These are phyloP conservation scores for Azorinus chamasolen DNA, from an alignment of 2,888 invertebrate genomes.

Conservation along the genomic window DNA sequence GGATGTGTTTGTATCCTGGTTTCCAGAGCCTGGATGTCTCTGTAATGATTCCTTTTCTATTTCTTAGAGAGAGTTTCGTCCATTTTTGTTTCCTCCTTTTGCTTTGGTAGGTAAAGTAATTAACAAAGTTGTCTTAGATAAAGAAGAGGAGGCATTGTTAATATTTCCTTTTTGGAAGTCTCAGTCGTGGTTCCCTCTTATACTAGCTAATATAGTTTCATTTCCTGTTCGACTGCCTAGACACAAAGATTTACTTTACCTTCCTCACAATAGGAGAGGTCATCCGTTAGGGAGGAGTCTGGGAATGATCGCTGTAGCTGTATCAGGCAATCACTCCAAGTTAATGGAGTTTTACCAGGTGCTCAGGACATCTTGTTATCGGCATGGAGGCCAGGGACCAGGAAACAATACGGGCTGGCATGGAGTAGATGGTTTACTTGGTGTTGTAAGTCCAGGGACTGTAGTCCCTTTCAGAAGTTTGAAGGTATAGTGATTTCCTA, in stretches of 20 bases:
- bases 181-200: too few relatives aligned
- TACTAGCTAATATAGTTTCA: conserved; percentile 29
- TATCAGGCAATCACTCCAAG: conserved; percentile 33
- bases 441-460: conserved; percentile 3
- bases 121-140: conserved; percentile 43
- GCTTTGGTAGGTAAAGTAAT: conserved; percentile 40
- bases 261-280: conserved; percentile 6
- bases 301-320: too few relatives aligned
- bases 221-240: conserved; percentile 45
- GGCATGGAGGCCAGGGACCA: conserved; percentile 35
- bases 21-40: too few relatives aligned
- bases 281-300: conserved; percentile 23
- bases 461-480: conserved; percentile 24
- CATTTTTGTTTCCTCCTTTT: conserved; percentile 63
- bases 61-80: neutral
- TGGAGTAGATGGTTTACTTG: conserved; percentile 41
- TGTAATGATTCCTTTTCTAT: too few relatives aligned
- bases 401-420: conserved; percentile 35
- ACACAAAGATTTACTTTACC: conserved; percentile 36
- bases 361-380: conserved; percentile 15
- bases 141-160: conserved; percentile 40
- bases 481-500: conserved; percentile 20
- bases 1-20: too few relatives aligned
- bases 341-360: conserved; percentile 16
- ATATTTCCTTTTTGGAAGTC: too few relatives aligned